Conservation (phyloP, 2,888 invertebrate species). For the Dendrolimus houi region DNA sequence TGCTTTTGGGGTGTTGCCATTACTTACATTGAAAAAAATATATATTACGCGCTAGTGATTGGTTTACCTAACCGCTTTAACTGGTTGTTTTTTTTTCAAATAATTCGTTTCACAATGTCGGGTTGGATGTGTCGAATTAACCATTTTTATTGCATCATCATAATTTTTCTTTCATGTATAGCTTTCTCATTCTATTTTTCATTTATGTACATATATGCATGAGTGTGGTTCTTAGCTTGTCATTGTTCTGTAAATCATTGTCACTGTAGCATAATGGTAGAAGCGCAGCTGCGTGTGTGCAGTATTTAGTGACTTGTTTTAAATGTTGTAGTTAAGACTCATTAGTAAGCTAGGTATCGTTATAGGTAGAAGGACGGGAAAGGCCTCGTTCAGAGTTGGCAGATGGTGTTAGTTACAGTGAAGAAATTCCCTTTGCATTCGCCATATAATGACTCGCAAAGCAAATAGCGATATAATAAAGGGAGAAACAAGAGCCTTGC, state of each 20-base stretch:
- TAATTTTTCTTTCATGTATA: slow-evolving; percentile 28
- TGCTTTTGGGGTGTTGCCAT: slow-evolving; percentile 67
- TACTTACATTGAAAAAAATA: slow-evolving; percentile 35
- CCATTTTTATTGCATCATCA: slow-evolving; percentile 29
- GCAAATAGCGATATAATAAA: too few species aligned
- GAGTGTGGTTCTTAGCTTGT: slow-evolving; percentile 62
- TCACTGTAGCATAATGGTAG: too few species aligned
- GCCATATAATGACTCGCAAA: too few species aligned
- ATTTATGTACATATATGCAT: slow-evolving; percentile 58
- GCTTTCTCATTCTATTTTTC: slow-evolving; percentile 21
- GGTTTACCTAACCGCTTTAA: slow-evolving; percentile 66
- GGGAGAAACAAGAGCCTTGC: too few species aligned
- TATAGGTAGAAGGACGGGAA: too few species aligned
- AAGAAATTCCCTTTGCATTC: too few species aligned
- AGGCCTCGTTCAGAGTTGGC: too few species aligned
- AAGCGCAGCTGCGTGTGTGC: too few species aligned
- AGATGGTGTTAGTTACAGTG: too few species aligned
- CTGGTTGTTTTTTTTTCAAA: slow-evolving; percentile 14
- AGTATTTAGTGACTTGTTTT: too few species aligned
- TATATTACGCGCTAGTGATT: slow-evolving; percentile 61
- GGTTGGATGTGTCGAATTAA: slow-evolving; percentile 37
- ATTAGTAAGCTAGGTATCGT: too few species aligned
- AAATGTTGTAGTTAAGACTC: too few species aligned
- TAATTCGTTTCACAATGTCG: slow-evolving; percentile 42
- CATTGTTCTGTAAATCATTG: not conserved